phyloP scores from a whole-genome alignment of 2,113 vertebrate genomes.

The Psittacula cyanocephala region DNA sequence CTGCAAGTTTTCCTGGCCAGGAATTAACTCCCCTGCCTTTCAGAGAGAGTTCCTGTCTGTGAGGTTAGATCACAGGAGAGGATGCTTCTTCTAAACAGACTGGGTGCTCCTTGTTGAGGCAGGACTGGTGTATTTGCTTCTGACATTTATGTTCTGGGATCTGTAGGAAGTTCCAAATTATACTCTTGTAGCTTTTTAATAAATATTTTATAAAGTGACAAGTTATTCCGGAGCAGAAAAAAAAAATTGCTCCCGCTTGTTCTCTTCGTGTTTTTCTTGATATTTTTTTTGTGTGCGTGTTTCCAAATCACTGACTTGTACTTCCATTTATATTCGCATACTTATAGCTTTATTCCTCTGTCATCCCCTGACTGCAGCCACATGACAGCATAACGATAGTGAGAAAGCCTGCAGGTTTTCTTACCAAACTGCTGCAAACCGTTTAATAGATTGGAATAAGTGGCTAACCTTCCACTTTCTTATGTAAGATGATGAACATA shows the following conservation, averaged over 20 bases:
- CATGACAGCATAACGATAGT: background rate
- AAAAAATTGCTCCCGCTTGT: background rate
- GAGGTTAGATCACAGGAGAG: background rate
- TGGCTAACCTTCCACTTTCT: constrained; percentile 43
- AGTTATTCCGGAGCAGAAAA: background rate
- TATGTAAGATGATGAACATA: constrained; percentile 51
- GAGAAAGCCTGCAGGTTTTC: constrained; percentile 53
- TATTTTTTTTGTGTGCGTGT: background rate
- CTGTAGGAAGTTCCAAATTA: background rate
- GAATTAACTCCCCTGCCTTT: background rate
- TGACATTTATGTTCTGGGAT: background rate
- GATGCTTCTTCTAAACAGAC: background rate
- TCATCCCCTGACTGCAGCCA: background rate
- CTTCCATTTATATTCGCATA: constrained; percentile 30
- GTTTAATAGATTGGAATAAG: constrained; percentile 44
- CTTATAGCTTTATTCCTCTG: constrained; percentile 28
- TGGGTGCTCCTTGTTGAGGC: background rate
- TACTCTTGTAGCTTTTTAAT: background rate
- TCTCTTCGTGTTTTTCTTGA: background rate
- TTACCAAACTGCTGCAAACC: constrained; percentile 46
- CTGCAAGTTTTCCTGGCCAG: background rate
- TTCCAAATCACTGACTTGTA: constrained; percentile 28
- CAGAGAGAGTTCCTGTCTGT: background rate
- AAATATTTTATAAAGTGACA: background rate
- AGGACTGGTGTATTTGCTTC: background rate